Evolutionary conservation across 2,888 invertebrate genomes (phyloP), one percentile per base, ranked within the genome.

Genomic region (Agrochola lota): DNA sequence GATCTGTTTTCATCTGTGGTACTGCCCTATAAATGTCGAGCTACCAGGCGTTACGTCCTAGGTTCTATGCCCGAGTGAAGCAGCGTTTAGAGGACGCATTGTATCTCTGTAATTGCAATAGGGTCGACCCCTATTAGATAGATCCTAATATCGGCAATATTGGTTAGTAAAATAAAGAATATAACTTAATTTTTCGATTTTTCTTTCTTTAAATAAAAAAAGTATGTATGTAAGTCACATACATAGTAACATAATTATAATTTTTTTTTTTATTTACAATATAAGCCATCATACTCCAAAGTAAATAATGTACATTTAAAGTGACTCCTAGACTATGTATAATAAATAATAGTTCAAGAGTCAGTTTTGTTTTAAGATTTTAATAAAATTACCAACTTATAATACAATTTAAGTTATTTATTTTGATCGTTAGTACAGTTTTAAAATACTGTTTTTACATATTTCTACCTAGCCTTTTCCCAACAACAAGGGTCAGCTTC

Each of bases 231-330:
- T 52, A 30, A 23, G 12, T 30, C 15, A 67, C 35, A 67, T 43
- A 73, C 75, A 71, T 46, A 75, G 52, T 59, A 59, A 46, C n/a
- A 23, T 62, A 71, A 60, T 74, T 26, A 30, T 43, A n/a, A 15
- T 71, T 26, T 30, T 26, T 70, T 23, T n/a, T 40, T 52, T 52
- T 79, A 80, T 80, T 74, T 80, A 80, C 80, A 80, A 69, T 69
- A 75, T 66, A 75, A 64, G 59, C 63, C 73, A 72, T n/a, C n/a
- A 63, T 74, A 52, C 49, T 68, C 40, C 40, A 62, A 67, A 74
- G 15, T 64, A 74, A 67, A 81, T 63, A 69, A 80, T 81, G n/a
- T 69, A 81, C 59, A 80, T 49, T 35, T 43, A 73, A 69, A 69
- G 8, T 55, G 63, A 23, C 64, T 49, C 74, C 9, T 17, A 6